These are phyloP conservation scores for Hirundo rustica DNA, from an alignment of 2,797 vertebrate genomes.

Conservation along the genomic window DNA sequence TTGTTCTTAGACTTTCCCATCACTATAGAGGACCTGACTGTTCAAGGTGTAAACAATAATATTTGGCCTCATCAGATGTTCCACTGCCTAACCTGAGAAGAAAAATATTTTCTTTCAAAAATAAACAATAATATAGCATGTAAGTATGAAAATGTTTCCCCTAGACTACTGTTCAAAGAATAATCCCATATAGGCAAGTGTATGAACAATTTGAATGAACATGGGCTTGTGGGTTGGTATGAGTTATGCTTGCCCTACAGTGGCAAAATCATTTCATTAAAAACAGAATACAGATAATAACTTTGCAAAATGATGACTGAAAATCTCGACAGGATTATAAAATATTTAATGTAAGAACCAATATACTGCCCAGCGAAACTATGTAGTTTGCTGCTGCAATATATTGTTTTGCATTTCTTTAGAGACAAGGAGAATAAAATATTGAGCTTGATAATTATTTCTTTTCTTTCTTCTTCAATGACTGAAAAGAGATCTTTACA, in stretches of 20 bases:
- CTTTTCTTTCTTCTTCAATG: background rate
- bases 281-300: background rate
- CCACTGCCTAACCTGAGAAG: background rate
- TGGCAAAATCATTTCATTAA: background rate
- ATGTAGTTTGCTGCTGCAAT: background rate
- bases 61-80: background rate
- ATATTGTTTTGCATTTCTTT: background rate
- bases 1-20: constrained; percentile 3
- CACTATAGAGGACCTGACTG: background rate
- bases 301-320: background rate
- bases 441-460: background rate
- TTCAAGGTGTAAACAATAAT: background rate
- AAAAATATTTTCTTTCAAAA: background rate
- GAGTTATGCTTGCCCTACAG: background rate
- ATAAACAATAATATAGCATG: background rate
- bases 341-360: background rate
- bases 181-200: background rate
- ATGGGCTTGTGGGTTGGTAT: background rate
- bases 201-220: background rate
- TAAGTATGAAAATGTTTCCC: background rate
- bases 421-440: background rate
- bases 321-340: background rate
- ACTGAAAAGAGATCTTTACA: background rate
- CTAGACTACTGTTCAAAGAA: background rate
- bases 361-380: background rate